Conservation (phyloP, 2,113 vertebrate genomes). For the Rallus limicola region DNA sequence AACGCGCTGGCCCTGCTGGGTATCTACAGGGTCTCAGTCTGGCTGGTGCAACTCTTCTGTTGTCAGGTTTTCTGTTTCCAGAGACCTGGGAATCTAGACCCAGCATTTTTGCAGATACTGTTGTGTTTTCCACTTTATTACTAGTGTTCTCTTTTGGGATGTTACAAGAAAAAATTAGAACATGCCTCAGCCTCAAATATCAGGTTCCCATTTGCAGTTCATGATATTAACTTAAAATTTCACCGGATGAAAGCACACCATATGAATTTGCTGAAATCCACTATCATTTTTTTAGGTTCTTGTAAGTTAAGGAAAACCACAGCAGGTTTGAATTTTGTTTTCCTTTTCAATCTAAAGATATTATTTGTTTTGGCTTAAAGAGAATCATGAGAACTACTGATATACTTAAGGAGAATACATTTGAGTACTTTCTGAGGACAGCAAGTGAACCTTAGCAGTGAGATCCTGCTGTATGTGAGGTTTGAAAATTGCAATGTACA, state of each 20-base stretch:
- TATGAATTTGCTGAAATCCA: neutral
- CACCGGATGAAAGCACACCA: neutral
- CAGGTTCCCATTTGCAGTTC: neutral
- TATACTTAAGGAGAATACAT: neutral
- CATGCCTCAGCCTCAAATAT: neutral
- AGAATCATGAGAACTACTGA: neutral
- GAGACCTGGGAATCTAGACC: neutral
- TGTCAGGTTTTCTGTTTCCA: neutral
- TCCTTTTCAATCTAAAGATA: conserved; percentile 19
- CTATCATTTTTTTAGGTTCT: neutral
- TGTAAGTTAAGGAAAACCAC: neutral
- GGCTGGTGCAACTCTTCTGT: fast-evolving
- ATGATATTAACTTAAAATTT: neutral
- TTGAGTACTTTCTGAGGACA: conserved; percentile 19
- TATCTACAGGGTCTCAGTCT: neutral
- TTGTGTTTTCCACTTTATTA: neutral
- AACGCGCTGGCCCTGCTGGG: neutral
- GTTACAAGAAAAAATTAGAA: neutral
- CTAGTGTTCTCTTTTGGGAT: neutral
- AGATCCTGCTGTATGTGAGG: neutral
- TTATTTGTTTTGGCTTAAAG: conserved; percentile 24
- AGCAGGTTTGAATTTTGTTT: conserved; percentile 22
- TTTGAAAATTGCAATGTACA: neutral
- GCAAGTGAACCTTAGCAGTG: conserved; percentile 18
- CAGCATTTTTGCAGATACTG: neutral